Evolutionary conservation across 2,113 vertebrate species (phyloP).

Genomic region (Dasyurus viverrinus): DNA sequence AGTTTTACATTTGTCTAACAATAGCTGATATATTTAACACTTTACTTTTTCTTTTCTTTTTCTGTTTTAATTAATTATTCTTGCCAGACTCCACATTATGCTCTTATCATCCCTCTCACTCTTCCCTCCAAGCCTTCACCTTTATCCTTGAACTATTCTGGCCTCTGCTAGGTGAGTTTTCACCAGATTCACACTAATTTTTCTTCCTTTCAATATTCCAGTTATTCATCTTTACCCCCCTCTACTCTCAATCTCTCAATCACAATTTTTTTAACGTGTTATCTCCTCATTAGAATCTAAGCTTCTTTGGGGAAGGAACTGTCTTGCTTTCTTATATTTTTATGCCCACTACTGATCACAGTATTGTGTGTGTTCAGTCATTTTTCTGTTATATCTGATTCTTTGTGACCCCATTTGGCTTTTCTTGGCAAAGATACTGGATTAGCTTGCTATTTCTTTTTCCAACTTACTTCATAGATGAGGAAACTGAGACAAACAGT

Average conservation of each 20-base stretch:
- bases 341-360: not conserved
- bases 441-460: not conserved
- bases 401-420: not conserved
- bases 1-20: not conserved
- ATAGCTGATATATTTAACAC: not conserved
- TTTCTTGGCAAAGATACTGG: not conserved
- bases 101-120: not conserved
- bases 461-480: not conserved
- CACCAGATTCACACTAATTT: not conserved
- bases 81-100: not conserved
- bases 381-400: not conserved
- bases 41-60: not conserved
- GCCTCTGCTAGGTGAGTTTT: not conserved
- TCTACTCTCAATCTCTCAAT: not conserved
- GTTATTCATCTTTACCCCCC: not conserved
- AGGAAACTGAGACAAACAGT: not conserved
- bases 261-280: not conserved
- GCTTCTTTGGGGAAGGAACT: not conserved
- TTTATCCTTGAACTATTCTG: not conserved
- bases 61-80: not conserved
- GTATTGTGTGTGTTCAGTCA: not conserved
- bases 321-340: not conserved
- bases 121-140: not conserved
- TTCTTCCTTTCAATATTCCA: not conserved
- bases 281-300: not conserved